Conservation (phyloP, 2,888 invertebrate genomes). For the Eupithecia pulchellata region DNA sequence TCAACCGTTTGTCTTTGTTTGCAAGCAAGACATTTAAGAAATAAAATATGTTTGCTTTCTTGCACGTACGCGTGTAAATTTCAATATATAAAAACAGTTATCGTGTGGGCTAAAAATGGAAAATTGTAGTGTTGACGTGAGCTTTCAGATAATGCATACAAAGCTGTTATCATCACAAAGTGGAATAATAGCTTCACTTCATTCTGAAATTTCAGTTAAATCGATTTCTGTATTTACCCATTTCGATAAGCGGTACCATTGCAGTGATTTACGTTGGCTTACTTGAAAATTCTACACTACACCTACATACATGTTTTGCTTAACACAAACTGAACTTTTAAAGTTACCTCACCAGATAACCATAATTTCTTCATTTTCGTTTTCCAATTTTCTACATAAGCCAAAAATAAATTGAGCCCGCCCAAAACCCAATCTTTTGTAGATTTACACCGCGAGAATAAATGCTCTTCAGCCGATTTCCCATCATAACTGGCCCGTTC, state of each 20-base stretch:
- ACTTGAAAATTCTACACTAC: no score
- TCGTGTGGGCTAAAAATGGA: slow-evolving; percentile 26
- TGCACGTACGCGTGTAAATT: slow-evolving; percentile 33
- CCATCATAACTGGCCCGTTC: slow-evolving; percentile 42
- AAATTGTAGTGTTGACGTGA: slow-evolving; percentile 39
- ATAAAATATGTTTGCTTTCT: slow-evolving; percentile 6
- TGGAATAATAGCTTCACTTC: neutral
- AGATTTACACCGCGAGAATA: slow-evolving; percentile 37
- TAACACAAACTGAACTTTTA: neutral
- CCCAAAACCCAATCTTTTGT: slow-evolving; percentile 33
- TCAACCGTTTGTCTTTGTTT: slow-evolving; percentile 17
- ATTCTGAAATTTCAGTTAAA: neutral
- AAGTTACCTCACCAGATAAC: neutral
- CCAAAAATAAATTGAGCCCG: slow-evolving; percentile 32
- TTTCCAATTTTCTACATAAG: slow-evolving; percentile 30
- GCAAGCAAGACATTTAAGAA: neutral
- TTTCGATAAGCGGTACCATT: neutral
- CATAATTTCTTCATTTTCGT: slow-evolving; percentile 2
- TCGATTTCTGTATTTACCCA: neutral
- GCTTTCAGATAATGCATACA: neutral
- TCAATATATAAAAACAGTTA: slow-evolving; percentile 40
- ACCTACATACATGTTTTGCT: neutral
- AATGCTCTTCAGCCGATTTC: slow-evolving; percentile 39
- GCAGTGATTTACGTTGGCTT: neutral
- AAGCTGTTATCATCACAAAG: neutral